Evolutionary conservation across 2,113 vertebrate species (phyloP).

Genomic region (Stercorarius parasiticus): DNA sequence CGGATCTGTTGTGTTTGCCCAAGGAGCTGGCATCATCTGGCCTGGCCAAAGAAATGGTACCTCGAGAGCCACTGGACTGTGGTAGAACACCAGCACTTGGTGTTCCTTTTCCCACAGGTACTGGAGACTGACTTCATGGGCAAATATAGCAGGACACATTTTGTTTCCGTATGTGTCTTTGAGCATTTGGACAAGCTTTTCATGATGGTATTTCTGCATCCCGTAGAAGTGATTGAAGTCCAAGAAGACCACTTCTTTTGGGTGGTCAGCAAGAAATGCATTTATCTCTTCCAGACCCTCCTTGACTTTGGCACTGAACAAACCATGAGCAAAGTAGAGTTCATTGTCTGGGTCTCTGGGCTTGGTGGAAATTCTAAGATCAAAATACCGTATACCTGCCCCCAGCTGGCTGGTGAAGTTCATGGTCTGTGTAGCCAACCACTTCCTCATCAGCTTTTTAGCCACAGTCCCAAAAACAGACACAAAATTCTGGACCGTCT

Average conservation of each 20-base stretch:
- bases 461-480: slow-evolving; percentile 97
- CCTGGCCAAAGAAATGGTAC: slow-evolving; percentile 97
- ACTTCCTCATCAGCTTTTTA: slow-evolving; percentile 97
- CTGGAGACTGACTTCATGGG: slow-evolving; percentile 92
- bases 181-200: slow-evolving; percentile 96
- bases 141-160: slow-evolving; percentile 95
- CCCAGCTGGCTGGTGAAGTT: slow-evolving; percentile 93
- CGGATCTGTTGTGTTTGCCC: slow-evolving; percentile 97
- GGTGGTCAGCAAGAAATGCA: slow-evolving; percentile 85
- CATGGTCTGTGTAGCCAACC: slow-evolving; percentile 98
- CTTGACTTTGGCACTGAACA: slow-evolving; percentile 97
- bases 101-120: slow-evolving; percentile 97
- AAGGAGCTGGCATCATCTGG: slow-evolving; percentile 97
- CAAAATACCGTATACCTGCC: slow-evolving; percentile 93
- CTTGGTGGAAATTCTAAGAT: slow-evolving; percentile 97
- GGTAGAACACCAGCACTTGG: slow-evolving; percentile 96
- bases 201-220: slow-evolving; percentile 96
- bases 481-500: slow-evolving; percentile 98
- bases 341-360: slow-evolving; percentile 96
- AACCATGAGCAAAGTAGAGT: slow-evolving; percentile 95
- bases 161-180: slow-evolving; percentile 93
- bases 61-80: slow-evolving; percentile 93
- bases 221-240: slow-evolving; percentile 99
- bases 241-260: slow-evolving; percentile 92
- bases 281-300: slow-evolving; percentile 96